A percentile compares a stretch with the other conserved stretches of the same genome.
These are phyloP conservation scores for Intellagama lesueurii DNA, from an alignment of 2,797 vertebrate genomes.

Conservation along the genomic window DNA sequence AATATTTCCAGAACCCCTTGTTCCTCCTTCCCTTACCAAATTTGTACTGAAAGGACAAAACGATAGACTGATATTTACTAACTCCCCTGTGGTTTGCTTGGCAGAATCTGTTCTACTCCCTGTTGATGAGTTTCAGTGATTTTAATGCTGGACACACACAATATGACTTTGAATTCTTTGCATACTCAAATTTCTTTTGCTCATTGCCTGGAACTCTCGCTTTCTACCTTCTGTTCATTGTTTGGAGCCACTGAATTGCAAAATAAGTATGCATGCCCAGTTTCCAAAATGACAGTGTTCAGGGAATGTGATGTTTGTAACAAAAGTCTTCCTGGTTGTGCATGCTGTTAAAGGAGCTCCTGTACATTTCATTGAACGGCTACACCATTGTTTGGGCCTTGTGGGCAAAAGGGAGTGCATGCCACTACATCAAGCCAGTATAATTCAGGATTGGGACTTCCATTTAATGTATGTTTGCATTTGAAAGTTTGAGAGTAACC, in stretches of 20 bases:
- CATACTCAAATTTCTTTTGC: not conserved
- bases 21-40: too few relatives aligned
- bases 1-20: too few relatives aligned
- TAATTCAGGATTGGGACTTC: not conserved
- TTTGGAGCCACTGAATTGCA: not conserved
- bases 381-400: not conserved
- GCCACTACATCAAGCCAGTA: not conserved
- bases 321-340: not conserved
- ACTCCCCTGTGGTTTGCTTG: not conserved
- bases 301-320: not conserved
- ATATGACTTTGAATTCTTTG: not conserved
- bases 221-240: not conserved
- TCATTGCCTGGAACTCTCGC: not conserved
- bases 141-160: not conserved
- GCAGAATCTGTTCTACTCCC: not conserved
- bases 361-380: too few relatives aligned
- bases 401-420: not conserved
- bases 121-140: not conserved
- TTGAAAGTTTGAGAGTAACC: not conserved
- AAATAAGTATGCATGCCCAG: constrained; percentile 6
- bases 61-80: not conserved
- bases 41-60: too few relatives aligned
- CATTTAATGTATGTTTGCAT: not conserved
- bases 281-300: not conserved
- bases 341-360: too few relatives aligned